Base-by-base conservation (phyloP, 2,113 vertebrate genomes). In the Orthochromis indermauri region DNA sequence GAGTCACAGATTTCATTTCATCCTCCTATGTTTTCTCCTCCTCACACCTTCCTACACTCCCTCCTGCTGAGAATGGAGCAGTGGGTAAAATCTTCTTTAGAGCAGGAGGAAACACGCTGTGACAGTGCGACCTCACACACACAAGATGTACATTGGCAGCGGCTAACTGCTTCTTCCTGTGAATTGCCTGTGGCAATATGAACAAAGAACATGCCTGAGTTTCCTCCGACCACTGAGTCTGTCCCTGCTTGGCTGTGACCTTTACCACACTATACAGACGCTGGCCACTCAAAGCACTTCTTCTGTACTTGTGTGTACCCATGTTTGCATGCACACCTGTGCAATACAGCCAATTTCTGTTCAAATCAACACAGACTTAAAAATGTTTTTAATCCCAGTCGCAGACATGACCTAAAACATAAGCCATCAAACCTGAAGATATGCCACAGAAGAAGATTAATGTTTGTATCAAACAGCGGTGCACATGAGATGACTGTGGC, bases 151-250 rank as follows among this genome's bases (percentile, higher is more conserved):
- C 71, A 80, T 82, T 94, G 80, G 81, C 85, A 85, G 59, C 81
- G 37, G 76, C 80, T 57, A 81, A 26, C 11, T 80, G 40, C 90
- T 88, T 83, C 90, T 88, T 91, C 84, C 88, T 81, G 80, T 92
- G 87, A 93, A 88, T 82, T 93, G 91, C 93, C 91, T 57, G 35
- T 83, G 92, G 92, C 80, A 91, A 84, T 47, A 93, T 85, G 88
- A 95, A 89, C 66, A 85, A 49, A 90, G 86, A 93, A 84, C 66
- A 80, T 21, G 42, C 73, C 87, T 6, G 31, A 82, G 82, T 86
- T 87, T 87, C 51, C 61, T 84, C 51, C 28, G 82, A 81, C 49
- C 81, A 42, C 33, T 66, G 61, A 80, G 83, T 19, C 54, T 59
- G 28, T 82, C 71, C 63, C 33, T 45, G 83, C 47, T 81, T 40